These are phyloP conservation scores for Melanchra persicariae DNA, from an alignment of 2,888 invertebrate species.

Conservation along the genomic window DNA sequence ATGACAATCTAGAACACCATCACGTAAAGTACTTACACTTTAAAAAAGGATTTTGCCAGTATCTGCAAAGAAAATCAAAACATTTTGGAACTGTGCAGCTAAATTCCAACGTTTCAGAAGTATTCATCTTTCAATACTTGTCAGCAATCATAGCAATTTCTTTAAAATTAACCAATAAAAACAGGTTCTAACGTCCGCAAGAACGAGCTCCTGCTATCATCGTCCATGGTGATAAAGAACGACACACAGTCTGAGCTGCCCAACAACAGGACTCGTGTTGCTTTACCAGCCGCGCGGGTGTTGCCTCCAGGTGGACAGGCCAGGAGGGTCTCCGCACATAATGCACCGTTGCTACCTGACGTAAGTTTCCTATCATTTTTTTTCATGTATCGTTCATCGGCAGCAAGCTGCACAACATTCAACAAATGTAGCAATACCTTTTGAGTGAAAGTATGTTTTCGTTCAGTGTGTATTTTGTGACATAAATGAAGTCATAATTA, in stretches of 20 bases:
- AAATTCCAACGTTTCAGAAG: background rate
- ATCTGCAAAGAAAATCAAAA: background rate
- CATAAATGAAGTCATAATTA: too few relatives aligned
- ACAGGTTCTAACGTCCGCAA: slow-evolving; percentile 88
- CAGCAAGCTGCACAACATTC: too few relatives aligned
- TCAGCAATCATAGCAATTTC: too few relatives aligned
- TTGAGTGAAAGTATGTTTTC: too few relatives aligned
- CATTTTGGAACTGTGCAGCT: background rate
- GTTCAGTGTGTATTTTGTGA: too few relatives aligned
- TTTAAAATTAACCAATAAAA: too few relatives aligned
- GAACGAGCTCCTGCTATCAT: slow-evolving; percentile 91
- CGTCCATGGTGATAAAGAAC: slow-evolving; percentile 93
- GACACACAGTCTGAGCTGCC: slow-evolving; percentile 94
- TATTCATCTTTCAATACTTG: background rate
- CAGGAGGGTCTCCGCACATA: slow-evolving; percentile 85
- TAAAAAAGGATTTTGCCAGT: too few relatives aligned
- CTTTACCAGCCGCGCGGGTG: slow-evolving; percentile 81
- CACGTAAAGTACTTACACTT: too few relatives aligned
- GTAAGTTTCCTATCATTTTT: slow-evolving; percentile 75
- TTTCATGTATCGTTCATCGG: too few relatives aligned
- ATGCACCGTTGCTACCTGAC: slow-evolving; percentile 83
- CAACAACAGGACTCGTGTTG: slow-evolving; percentile 88
- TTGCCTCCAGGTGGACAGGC: slow-evolving; percentile 75
- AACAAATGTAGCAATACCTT: too few relatives aligned
- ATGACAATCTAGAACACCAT: too few relatives aligned